Percentiles rank a stretch among this genome's conserved stretches.
These are phyloP conservation scores for Emmelina monodactyla DNA, from an alignment of 2,888 invertebrate genomes.

Conservation along the genomic window DNA sequence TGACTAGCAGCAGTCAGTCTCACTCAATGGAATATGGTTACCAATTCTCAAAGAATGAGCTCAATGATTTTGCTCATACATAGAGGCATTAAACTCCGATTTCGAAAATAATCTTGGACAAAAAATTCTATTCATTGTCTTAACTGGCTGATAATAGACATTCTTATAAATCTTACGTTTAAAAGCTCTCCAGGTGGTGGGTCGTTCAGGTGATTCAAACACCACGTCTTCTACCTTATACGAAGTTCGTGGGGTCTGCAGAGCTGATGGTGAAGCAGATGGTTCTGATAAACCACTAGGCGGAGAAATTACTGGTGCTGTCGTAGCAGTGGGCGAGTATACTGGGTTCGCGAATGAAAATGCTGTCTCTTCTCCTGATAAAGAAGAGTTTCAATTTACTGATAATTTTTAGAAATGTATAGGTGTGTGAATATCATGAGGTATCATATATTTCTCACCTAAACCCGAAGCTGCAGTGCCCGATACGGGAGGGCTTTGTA, in stretches of 20 bases:
- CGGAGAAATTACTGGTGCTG: constrained; percentile 25
- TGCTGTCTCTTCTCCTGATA: constrained; percentile 41
- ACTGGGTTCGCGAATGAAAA: constrained; percentile 87
- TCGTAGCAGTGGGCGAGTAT: constrained; percentile 73
- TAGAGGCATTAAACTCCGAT: no score
- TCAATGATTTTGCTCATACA: no score
- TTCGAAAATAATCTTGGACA: no score
- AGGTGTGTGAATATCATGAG: background rate
- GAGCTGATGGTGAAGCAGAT: constrained; percentile 28
- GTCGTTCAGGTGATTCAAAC: constrained; percentile 65
- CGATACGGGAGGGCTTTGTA: constrained; percentile 78
- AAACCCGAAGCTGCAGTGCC: constrained; percentile 16
- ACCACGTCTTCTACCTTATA: constrained; percentile 83
- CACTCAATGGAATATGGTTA: no score
- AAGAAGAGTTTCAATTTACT: no score
- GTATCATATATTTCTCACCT: background rate
- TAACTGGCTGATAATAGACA: no score
- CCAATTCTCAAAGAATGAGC: no score
- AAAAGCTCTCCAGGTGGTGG: constrained; percentile 48
- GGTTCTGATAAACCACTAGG: constrained; percentile 16
- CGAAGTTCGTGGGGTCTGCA: constrained; percentile 59
- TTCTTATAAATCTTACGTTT: no score
- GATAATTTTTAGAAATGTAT: no score
- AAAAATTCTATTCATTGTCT: no score
- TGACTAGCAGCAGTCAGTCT: no score